Conservation (phyloP, 2,888 invertebrate species). For the Achlya flavicornis region DNA sequence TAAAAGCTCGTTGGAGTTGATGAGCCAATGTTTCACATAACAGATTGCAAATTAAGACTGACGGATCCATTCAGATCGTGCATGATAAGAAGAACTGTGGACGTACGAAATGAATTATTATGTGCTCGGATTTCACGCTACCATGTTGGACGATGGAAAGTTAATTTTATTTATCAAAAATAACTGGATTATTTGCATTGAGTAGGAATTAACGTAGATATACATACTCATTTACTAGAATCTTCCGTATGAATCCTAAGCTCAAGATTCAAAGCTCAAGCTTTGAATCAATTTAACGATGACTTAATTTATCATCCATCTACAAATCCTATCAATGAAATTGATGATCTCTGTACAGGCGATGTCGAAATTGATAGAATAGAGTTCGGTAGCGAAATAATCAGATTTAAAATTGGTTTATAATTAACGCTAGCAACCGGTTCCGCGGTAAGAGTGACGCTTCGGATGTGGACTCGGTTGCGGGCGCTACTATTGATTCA, state of each 20-base stretch:
- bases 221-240: not conserved
- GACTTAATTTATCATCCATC: slow-evolving; percentile 66
- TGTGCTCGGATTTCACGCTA: slow-evolving; percentile 53
- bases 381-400: slow-evolving; percentile 74
- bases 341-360: slow-evolving; percentile 56
- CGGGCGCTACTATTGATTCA: slow-evolving; percentile 62
- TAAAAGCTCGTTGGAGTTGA: slow-evolving; percentile 32
- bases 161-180: slow-evolving; percentile 37
- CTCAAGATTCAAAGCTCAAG: slow-evolving; percentile 35
- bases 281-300: slow-evolving; percentile 55
- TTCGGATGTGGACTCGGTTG: slow-evolving; percentile 67
- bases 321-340: slow-evolving; percentile 68
- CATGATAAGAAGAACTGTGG: slow-evolving; percentile 45
- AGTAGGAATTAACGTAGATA: not conserved
- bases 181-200: slow-evolving; percentile 1
- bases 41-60: slow-evolving; percentile 61
- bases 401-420: slow-evolving; percentile 73
- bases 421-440: slow-evolving; percentile 78
- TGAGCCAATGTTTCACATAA: slow-evolving; percentile 44
- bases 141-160: slow-evolving; percentile 38
- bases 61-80: slow-evolving; percentile 62
- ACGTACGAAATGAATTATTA: slow-evolving; percentile 59
- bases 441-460: slow-evolving; percentile 58
- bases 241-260: slow-evolving; percentile 26
- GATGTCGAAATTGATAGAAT: slow-evolving; percentile 68